A percentile compares a stretch with the other conserved stretches of the same genome.
Evolutionary conservation across 2,113 vertebrate species (phyloP).

Genomic region (Ciconia maguari): DNA sequence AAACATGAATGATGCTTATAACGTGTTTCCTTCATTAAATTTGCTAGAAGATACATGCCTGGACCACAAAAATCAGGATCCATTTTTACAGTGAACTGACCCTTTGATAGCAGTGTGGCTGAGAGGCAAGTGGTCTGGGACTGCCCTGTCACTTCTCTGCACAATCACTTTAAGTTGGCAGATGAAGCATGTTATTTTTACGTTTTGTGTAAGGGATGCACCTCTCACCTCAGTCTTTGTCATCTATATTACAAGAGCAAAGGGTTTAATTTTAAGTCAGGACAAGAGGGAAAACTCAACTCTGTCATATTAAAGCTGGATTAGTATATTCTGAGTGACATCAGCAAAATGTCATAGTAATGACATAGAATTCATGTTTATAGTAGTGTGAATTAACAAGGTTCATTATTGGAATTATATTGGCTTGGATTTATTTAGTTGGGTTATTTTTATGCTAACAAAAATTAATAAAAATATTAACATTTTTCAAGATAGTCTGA

Average conservation of each 20-base stretch:
- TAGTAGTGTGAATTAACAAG: neutral
- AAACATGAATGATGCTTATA: neutral
- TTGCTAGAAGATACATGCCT: accelerated
- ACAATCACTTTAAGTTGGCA: accelerated
- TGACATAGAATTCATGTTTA: neutral
- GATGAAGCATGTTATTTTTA: neutral
- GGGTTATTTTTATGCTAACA: neutral
- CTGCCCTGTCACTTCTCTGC: neutral
- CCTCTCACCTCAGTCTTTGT: accelerated
- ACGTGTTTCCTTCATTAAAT: neutral
- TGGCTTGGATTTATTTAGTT: neutral
- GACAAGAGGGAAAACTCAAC: neutral
- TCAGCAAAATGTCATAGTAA: neutral
- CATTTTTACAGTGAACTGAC: neutral
- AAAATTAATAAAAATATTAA: neutral
- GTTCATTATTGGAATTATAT: neutral
- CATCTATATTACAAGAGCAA: neutral
- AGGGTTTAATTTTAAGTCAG: neutral
- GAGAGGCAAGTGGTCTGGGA: neutral
- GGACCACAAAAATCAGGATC: neutral
- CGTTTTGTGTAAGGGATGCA: neutral
- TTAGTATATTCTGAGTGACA: neutral
- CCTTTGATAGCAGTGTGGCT: neutral
- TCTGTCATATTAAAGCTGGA: neutral
- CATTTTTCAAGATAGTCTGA: neutral